phyloP scores from a whole-genome alignment of 64 coral and sea anemone genomes.

The Orbicella faveolata region DNA sequence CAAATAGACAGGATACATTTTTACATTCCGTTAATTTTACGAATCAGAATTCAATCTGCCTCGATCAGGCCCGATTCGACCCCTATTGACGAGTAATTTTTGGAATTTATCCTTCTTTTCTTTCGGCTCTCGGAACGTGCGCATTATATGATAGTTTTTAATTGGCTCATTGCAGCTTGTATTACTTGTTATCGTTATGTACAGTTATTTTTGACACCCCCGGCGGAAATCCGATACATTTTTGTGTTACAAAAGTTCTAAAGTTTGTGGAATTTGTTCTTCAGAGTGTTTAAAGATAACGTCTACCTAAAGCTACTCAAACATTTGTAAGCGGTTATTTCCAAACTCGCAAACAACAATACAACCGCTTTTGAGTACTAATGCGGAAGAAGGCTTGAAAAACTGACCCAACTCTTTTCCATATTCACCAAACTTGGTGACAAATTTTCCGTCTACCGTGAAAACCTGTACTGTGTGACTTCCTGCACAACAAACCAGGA shows the following conservation, averaged over 20 bases:
- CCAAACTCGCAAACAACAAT: constrained; percentile 20
- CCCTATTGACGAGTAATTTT: no score
- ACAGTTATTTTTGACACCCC: no score
- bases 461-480: constrained; percentile 8
- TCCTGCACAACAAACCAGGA: constrained; percentile 3
- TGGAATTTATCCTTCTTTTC: no score
- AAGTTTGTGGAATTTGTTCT: background rate
- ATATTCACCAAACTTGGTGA: constrained; percentile 19
- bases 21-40: no score
- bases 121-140: no score
- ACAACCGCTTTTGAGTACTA: constrained; percentile 2
- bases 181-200: no score
- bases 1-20: no score
- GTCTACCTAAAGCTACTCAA: background rate
- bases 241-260: background rate
- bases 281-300: background rate
- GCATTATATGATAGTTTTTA: no score
- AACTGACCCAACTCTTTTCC: constrained; percentile 16
- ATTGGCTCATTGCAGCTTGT: no score
- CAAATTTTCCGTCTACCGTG: constrained; percentile 14
- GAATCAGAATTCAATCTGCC: no score
- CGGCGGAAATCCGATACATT: no score
- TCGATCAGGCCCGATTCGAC: no score
- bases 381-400: background rate
- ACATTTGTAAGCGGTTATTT: constrained; percentile 15